phyloP scores from a whole-genome alignment of 2,888 invertebrate species.

The Gerris lacustris region DNA sequence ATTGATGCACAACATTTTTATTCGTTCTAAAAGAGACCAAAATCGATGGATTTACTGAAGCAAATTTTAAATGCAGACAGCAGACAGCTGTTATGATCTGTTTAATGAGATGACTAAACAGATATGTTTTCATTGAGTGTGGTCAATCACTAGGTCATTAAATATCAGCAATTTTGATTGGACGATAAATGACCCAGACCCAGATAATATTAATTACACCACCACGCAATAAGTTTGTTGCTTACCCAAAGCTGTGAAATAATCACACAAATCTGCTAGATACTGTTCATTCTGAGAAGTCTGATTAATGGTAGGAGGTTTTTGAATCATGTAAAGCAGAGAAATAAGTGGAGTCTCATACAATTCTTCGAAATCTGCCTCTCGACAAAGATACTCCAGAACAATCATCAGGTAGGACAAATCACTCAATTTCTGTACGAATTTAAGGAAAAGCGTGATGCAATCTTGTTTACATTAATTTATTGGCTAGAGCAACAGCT shows the following conservation, averaged over 20 bases:
- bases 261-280: constrained; percentile 12
- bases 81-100: too few relatives aligned
- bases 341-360: constrained; percentile 15
- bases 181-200: too few relatives aligned
- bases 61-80: too few relatives aligned
- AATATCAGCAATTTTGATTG: too few relatives aligned
- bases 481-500: not conserved
- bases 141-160: too few relatives aligned
- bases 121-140: too few relatives aligned
- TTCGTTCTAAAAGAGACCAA: too few relatives aligned
- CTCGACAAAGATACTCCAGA: constrained; percentile 20
- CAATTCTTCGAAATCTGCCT: constrained; percentile 6
- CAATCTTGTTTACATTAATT: not conserved
- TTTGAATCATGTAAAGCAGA: constrained; percentile 16
- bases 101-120: too few relatives aligned
- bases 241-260: constrained; percentile 19
- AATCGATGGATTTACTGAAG: too few relatives aligned
- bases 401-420: constrained; percentile 16
- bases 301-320: constrained; percentile 17
- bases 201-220: too few relatives aligned
- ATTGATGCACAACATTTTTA: too few relatives aligned
- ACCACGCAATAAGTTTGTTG: too few relatives aligned
- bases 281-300: constrained; percentile 15
- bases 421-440: constrained; percentile 20
- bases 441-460: not conserved